A percentile compares a stretch with the other conserved stretches of the same genome.
Evolutionary conservation across 2,797 vertebrate genomes (phyloP).

Genomic region (Hypotaenidia okinawae): DNA sequence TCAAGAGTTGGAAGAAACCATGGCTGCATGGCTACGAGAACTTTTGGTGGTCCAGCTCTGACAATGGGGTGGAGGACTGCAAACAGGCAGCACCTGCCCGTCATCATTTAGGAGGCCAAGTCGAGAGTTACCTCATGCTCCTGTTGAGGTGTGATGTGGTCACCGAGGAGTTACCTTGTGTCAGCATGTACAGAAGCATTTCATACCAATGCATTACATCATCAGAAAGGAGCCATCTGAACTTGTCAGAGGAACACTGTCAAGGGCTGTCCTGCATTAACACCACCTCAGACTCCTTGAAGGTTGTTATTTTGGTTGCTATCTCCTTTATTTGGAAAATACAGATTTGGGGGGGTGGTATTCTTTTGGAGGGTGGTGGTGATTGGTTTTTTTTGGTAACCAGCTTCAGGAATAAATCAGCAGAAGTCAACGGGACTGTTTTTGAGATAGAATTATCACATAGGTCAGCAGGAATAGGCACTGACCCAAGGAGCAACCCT

Average conservation of each 20-base stretch:
- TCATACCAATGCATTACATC: neutral
- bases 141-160: neutral
- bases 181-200: neutral
- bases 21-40: fast-evolving
- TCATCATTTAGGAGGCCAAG: neutral
- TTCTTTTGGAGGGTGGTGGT: neutral
- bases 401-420: neutral
- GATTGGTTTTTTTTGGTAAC: neutral
- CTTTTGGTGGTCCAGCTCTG: neutral
- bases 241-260: neutral
- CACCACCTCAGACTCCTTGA: neutral
- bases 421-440: neutral
- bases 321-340: neutral
- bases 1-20: neutral
- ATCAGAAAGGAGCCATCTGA: neutral
- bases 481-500: neutral
- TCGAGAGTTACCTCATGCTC: neutral
- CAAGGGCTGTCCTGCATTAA: fast-evolving
- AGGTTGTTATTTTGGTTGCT: neutral
- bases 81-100: neutral
- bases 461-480: neutral
- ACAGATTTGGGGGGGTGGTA: fast-evolving
- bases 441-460: neutral
- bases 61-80: neutral
- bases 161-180: neutral